Evolutionary conservation across 2,113 vertebrate genomes (phyloP).

Genomic region (Amazona guildingii): DNA sequence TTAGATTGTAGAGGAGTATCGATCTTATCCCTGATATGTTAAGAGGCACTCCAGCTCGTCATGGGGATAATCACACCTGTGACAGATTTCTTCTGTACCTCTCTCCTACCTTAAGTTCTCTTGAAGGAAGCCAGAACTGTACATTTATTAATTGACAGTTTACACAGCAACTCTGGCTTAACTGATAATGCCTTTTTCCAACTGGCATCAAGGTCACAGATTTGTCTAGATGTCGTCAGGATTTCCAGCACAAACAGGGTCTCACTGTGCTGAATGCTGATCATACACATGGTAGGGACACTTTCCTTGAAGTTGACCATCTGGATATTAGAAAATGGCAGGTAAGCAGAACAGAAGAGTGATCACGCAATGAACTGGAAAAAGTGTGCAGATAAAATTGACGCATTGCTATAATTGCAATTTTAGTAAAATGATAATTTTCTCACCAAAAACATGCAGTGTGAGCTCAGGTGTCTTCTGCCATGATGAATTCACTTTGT

Average conservation of each 20-base stretch:
- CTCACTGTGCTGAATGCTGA: not conserved
- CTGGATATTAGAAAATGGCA: not conserved
- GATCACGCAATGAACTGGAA: not conserved
- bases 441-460: fast-evolving
- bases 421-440: not conserved
- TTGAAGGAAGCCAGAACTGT: not conserved
- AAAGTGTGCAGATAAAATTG: not conserved
- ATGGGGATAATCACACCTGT: not conserved
- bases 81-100: not conserved
- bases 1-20: not conserved
- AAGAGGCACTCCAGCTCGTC: not conserved
- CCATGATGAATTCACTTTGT: not conserved
- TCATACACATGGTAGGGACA: not conserved
- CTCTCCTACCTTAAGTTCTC: not conserved
- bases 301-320: not conserved
- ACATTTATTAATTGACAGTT: not conserved
- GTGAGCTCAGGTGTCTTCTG: not conserved
- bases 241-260: not conserved
- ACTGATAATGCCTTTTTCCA: not conserved
- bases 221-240: not conserved
- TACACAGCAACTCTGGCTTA: not conserved
- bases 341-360: not conserved
- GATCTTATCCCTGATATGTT: not conserved
- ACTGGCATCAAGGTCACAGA: not conserved
- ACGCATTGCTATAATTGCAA: not conserved